Base-by-base conservation (phyloP, 1,140 invertebrate species). In the Drosophila miranda region DNA sequence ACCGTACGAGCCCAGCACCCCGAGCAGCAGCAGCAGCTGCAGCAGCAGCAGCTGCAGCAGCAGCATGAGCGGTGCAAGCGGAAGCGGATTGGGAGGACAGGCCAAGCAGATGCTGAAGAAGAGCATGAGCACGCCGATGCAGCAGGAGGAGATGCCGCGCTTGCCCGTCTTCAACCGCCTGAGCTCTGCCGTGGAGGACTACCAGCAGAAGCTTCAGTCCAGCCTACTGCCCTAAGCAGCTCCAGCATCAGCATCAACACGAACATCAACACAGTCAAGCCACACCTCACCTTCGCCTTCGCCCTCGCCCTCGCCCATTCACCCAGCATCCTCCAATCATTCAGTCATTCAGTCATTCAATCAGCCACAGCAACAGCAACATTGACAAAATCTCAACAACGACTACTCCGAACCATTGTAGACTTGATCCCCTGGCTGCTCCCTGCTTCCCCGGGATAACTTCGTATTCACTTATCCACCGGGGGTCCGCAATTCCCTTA, bases 151-250 rank as follows among this genome's bases (percentile, higher is more conserved):
- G 55, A 64, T 62, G 49, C 67, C 78, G 86, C 72, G 95, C 53
- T 91, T 95, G 80, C 95, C 95, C 2, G 94, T 95, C 0, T 95
- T 95, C 91, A 95, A 95, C 91, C 93, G 94, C 57, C 93, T 95
- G 71, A 94, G 94, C 86, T 93, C 92, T 56, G 92, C 93, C 57
- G 90, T 93, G 66, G 91, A 92, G 53, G 92, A 93, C 6, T 93
- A 94, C 80, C 92, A 80, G 77, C 77, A 80, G 34, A 38, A 38
- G 34, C 34, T 38, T 45, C 77, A 76, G 54, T 72, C 77, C 54
- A 81, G 76, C 16, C 43, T 81, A 51, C 78, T 73, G 42, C 78
- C 81, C 16, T 80, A 80, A 78, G 21, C 2, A 19, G 21, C 19
- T 23, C 9, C 30, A 38, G 28, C 9, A 3, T n/a, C 30, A 58